phyloP scores from a whole-genome alignment of 2,797 vertebrate genomes.

The Macroramphosus scolopax region DNA sequence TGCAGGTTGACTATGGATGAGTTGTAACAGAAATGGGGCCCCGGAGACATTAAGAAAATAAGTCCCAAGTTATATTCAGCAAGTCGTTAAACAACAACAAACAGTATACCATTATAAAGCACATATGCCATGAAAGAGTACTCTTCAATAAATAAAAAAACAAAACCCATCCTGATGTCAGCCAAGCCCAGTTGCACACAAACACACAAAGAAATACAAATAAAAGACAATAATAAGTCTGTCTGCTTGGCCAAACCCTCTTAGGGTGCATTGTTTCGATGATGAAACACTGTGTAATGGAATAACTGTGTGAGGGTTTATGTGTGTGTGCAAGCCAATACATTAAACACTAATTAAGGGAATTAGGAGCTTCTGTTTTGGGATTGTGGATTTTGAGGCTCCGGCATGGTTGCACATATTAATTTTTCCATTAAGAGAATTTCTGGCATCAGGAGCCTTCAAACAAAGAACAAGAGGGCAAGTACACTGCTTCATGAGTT shows the following conservation, averaged over 20 bases:
- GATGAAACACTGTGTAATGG: slow-evolving; percentile 3
- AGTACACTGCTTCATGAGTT: slow-evolving; percentile 41
- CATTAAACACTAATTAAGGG: slow-evolving; percentile 20
- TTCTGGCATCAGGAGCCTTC: no score
- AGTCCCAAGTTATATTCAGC: no score
- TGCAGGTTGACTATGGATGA: no score
- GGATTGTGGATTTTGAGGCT: slow-evolving; percentile 16
- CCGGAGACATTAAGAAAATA: no score
- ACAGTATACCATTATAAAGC: no score
- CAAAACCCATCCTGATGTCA: no score
- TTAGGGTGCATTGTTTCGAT: no score
- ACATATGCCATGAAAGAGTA: no score
- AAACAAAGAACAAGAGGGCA: slow-evolving; percentile 33
- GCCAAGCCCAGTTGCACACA: not conserved
- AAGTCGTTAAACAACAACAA: no score
- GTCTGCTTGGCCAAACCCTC: slow-evolving; percentile 5
- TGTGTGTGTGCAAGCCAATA: slow-evolving; percentile 1
- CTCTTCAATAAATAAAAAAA: no score
- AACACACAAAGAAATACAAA: slow-evolving; percentile 1
- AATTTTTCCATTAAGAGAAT: slow-evolving; percentile 31
- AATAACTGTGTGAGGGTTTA: slow-evolving; percentile 6
- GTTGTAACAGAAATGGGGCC: no score
- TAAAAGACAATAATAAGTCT: slow-evolving; percentile 6
- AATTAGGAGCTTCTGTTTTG: slow-evolving; percentile 7
- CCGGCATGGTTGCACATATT: slow-evolving; percentile 31